Percentiles rank a stretch among this genome's conserved stretches.
Conservation (phyloP, 2,888 invertebrate genomes). For the Drosophila emarginata region DNA sequence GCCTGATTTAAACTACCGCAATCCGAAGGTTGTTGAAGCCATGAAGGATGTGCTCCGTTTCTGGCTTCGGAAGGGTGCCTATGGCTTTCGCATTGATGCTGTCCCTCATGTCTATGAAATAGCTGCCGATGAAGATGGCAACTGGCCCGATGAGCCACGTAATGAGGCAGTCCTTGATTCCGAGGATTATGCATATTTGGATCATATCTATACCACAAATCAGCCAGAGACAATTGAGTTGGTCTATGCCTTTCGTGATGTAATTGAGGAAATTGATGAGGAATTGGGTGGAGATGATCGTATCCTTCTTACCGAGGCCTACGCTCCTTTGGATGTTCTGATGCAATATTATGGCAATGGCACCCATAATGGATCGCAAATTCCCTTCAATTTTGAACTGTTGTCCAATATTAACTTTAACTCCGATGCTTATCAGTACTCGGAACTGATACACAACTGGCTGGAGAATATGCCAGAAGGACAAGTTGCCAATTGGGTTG, state of each 20-base stretch:
- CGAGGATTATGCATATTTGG: conserved; percentile 84
- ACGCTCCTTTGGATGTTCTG: conserved; percentile 84
- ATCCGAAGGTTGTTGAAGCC: conserved; percentile 82
- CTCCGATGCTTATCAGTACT: conserved; percentile 84
- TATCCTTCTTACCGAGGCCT: conserved; percentile 86
- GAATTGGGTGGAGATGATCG: conserved; percentile 80
- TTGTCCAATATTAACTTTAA: conserved; percentile 83
- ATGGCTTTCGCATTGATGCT: conserved; percentile 90
- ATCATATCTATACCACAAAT: conserved; percentile 85
- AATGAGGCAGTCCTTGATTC: conserved; percentile 82
- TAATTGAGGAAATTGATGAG: conserved; percentile 83
- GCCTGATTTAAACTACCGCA: conserved; percentile 87
- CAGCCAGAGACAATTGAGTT: conserved; percentile 85
- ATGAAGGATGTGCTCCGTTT: conserved; percentile 86
- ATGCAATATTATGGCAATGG: conserved; percentile 86
- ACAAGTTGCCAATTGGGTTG: conserved; percentile 86
- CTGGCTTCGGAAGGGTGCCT: conserved; percentile 91
- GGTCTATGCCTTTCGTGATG: conserved; percentile 84
- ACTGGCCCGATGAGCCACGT: conserved; percentile 84
- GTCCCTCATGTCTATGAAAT: conserved; percentile 83
- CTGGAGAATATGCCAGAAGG: conserved; percentile 85
- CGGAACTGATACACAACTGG: conserved; percentile 84
- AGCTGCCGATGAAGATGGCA: conserved; percentile 66
- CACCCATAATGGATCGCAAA: conserved; percentile 83
- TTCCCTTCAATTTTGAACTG: conserved; percentile 87